Percentiles rank a stretch among this genome's conserved stretches.
phyloP scores from a whole-genome alignment of 2,797 vertebrate species.

The Crenuchus spilurus region DNA sequence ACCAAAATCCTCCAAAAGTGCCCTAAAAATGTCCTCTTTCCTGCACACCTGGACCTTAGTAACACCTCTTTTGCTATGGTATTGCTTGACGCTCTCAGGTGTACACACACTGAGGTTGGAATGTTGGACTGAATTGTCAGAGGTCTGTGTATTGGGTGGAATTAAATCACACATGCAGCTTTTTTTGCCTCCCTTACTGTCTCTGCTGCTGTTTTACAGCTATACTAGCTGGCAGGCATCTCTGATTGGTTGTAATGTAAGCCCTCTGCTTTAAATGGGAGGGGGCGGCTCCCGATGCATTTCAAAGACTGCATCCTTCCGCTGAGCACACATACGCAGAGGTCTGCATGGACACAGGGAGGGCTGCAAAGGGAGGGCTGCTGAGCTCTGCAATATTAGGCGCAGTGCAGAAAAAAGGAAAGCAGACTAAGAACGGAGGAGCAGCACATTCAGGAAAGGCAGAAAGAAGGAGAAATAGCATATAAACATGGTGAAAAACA shows the following conservation, averaged over 20 bases:
- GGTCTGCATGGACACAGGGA: slow-evolving; percentile 40
- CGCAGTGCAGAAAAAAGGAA: slow-evolving; percentile 44
- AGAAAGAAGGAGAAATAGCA: background rate
- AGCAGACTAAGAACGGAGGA: slow-evolving; percentile 64
- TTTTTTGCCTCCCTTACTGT: slow-evolving; percentile 64
- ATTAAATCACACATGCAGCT: slow-evolving; percentile 69
- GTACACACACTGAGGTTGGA: slow-evolving; percentile 59
- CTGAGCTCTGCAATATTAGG: slow-evolving; percentile 78
- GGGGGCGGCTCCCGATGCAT: slow-evolving; percentile 71
- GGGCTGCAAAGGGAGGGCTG: slow-evolving; percentile 67
- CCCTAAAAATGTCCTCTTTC: background rate
- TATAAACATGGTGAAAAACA: background rate
- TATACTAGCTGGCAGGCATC: slow-evolving; percentile 67
- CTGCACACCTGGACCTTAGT: slow-evolving; percentile 47
- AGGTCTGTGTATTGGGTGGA: slow-evolving; percentile 68
- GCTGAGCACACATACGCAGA: background rate
- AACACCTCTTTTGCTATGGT: background rate
- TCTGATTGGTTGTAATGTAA: slow-evolving; percentile 81
- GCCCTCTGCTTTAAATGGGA: slow-evolving; percentile 80
- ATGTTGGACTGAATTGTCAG: slow-evolving; percentile 70
- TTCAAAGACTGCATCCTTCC: background rate
- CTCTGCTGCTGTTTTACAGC: slow-evolving; percentile 68
- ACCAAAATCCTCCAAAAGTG: slow-evolving; percentile 11
- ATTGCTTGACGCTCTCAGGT: background rate
- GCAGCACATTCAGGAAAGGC: slow-evolving; percentile 41